These are phyloP conservation scores for Tridacna gigas DNA, from an alignment of 2,888 invertebrate species.

Conservation along the genomic window DNA sequence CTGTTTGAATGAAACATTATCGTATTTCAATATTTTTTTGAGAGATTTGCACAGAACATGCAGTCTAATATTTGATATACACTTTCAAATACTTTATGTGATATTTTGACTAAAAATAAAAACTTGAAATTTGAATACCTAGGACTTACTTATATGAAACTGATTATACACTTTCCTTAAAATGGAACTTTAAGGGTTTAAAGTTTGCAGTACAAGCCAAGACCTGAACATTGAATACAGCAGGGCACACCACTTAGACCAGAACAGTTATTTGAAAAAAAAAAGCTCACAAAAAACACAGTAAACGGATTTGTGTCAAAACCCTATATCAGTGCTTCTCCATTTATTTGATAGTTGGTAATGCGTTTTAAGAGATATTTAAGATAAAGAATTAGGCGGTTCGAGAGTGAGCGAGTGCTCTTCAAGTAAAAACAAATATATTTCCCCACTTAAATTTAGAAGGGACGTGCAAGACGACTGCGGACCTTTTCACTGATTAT, in stretches of 20 bases:
- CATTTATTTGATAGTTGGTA: constrained; percentile 58
- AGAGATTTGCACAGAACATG: too few species aligned
- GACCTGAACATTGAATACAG: too few species aligned
- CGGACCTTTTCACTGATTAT: background rate
- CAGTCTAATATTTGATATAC: too few species aligned
- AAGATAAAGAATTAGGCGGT: constrained; percentile 53
- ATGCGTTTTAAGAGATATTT: constrained; percentile 64
- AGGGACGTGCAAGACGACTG: constrained; percentile 45
- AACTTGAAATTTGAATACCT: too few species aligned
- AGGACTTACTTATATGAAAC: too few species aligned
- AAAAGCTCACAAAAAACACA: constrained; percentile 1
- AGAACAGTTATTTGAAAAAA: background rate
- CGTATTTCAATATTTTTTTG: too few species aligned
- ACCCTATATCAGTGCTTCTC: constrained; percentile 36
- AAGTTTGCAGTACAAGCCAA: too few species aligned
- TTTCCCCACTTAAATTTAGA: constrained; percentile 35
- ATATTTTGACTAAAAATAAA: too few species aligned
- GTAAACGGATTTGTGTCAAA: constrained; percentile 59
- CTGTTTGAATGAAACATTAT: too few species aligned
- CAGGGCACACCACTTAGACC: background rate
- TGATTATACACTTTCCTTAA: too few species aligned
- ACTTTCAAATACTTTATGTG: too few species aligned
- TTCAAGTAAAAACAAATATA: constrained; percentile 60
- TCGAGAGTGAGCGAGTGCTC: constrained; percentile 46
- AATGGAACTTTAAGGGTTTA: too few species aligned